A percentile compares a stretch with the other conserved stretches of the same genome.
phyloP scores from a whole-genome alignment of 2,888 invertebrate genomes.

The Euplagia quadripunctaria region DNA sequence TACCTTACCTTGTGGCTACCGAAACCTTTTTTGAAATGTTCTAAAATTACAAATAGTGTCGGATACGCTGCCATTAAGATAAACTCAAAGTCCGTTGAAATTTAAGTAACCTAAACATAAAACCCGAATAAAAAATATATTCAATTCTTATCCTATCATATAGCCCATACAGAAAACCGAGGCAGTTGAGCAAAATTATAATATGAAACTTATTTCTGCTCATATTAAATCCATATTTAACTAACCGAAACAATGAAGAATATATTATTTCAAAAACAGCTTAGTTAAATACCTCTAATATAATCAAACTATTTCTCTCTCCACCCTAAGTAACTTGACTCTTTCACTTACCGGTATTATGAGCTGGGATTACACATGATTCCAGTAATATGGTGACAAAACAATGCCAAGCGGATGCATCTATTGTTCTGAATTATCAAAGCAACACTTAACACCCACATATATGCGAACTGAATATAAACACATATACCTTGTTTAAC shows the following conservation, averaged over 20 bases:
- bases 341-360: conserved; percentile 5
- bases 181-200: too few relatives aligned
- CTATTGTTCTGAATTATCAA: conserved; percentile 1
- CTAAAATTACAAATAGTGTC: too few relatives aligned
- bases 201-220: too few relatives aligned
- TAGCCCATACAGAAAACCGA: too few relatives aligned
- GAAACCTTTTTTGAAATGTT: too few relatives aligned
- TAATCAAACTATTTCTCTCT: background rate
- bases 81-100: too few relatives aligned
- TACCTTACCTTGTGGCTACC: too few relatives aligned
- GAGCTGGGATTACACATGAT: background rate
- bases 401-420: background rate
- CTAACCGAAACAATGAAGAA: background rate
- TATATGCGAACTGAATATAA: background rate
- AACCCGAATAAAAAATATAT: too few relatives aligned
- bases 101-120: too few relatives aligned
- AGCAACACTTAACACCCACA: conserved; percentile 6
- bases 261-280: background rate
- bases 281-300: background rate
- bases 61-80: too few relatives aligned
- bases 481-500: background rate
- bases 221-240: too few relatives aligned
- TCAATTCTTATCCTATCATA: too few relatives aligned
- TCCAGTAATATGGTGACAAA: conserved; percentile 5
- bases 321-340: background rate